Evolutionary conservation across 2,888 invertebrate species (phyloP).

Genomic region (Thumatha senex): DNA sequence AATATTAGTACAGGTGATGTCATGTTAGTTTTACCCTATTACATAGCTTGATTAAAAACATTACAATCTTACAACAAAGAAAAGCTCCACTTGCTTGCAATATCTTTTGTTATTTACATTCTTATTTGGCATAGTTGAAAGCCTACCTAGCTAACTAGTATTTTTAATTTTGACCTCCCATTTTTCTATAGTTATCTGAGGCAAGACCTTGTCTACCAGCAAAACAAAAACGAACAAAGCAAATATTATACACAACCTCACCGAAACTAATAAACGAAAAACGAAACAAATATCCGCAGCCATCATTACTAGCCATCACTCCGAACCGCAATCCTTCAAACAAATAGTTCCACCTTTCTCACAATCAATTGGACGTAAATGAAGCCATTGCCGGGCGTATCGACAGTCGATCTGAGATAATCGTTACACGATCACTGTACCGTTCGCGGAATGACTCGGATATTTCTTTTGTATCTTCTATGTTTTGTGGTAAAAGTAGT

Average conservation of each 20-base stretch:
- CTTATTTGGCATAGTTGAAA: too few species aligned
- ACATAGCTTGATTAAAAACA: too few species aligned
- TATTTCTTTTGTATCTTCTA: constrained; percentile 18
- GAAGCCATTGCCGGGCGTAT: constrained; percentile 74
- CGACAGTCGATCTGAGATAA: constrained; percentile 59
- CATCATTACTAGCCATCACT: constrained; percentile 16
- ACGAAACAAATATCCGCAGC: constrained; percentile 3
- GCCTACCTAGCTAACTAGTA: too few species aligned
- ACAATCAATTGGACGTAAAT: constrained; percentile 70
- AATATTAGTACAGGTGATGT: too few species aligned
- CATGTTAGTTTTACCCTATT: too few species aligned
- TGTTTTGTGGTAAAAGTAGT: constrained; percentile 23
- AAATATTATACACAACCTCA: not conserved
- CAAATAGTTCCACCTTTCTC: constrained; percentile 32
- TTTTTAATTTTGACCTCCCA: too few species aligned
- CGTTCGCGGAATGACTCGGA: constrained; percentile 43
- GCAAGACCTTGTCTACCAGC: too few species aligned
- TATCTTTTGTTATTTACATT: too few species aligned
- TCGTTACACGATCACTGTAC: constrained; percentile 55
- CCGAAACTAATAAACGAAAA: constrained; percentile 3
- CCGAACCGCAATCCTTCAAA: constrained; percentile 15
- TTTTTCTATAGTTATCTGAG: too few species aligned
- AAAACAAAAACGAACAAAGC: too few species aligned
- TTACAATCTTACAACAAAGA: too few species aligned
- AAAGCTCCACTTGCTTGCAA: too few species aligned